Evolutionary conservation across 1,140 invertebrate species (phyloP).

Genomic region (Eciton burchellii): DNA sequence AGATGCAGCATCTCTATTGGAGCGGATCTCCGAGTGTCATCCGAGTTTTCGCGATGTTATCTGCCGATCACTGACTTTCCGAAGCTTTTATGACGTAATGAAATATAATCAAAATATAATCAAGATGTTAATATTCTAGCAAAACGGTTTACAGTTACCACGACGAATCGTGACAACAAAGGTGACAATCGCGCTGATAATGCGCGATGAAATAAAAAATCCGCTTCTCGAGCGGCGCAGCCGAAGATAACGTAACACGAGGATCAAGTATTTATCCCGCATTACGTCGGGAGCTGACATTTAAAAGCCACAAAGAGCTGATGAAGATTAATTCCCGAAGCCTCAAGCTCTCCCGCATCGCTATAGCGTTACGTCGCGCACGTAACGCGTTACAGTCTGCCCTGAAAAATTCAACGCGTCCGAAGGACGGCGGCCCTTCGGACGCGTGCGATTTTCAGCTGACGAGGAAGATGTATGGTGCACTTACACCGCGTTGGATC

Average conservation of each 20-base stretch:
- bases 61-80: too few species aligned
- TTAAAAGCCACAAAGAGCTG: constrained; percentile 5
- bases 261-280: constrained; percentile 10
- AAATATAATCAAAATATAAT: too few species aligned
- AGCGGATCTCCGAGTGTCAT: too few species aligned
- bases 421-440: neutral
- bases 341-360: too few species aligned
- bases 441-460: constrained; percentile 16
- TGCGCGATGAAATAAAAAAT: too few species aligned
- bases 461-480: constrained; percentile 14
- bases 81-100: too few species aligned
- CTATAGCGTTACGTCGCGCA: neutral
- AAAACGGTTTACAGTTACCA: too few species aligned
- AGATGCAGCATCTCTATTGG: too few species aligned
- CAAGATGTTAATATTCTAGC: too few species aligned
- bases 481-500: neutral
- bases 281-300: neutral
- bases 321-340: constrained; percentile 24
- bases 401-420: constrained; percentile 37
- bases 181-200: too few species aligned
- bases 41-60: too few species aligned
- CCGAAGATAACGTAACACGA: neutral
- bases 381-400: neutral
- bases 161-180: too few species aligned
- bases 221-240: neutral